Percentiles rank a stretch among this genome's conserved stretches.
These are phyloP conservation scores for Thereva unica DNA, from an alignment of 2,888 invertebrate species.

Conservation along the genomic window DNA sequence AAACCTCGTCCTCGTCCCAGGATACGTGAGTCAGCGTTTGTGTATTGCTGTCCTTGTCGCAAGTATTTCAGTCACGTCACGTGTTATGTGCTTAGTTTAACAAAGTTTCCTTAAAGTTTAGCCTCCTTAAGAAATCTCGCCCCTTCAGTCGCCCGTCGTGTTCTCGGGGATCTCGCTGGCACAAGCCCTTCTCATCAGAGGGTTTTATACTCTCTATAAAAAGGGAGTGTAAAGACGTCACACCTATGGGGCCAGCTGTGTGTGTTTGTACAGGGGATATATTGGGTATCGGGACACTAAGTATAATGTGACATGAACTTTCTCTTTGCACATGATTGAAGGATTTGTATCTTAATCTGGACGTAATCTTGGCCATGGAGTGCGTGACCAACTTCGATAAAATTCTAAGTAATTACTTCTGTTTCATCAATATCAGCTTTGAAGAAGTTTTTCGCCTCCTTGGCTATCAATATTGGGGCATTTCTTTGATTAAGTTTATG, in stretches of 20 bases:
- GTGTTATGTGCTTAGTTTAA: constrained; percentile 41
- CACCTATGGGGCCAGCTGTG: constrained; percentile 2
- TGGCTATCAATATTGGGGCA: too few relatives aligned
- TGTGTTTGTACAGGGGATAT: not conserved
- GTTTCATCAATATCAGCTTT: not conserved
- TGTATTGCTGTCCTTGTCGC: constrained; percentile 23
- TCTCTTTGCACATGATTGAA: constrained; percentile 39
- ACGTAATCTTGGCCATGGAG: constrained; percentile 32
- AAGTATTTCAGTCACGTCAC: constrained; percentile 40
- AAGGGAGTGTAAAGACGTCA: constrained; percentile 1
- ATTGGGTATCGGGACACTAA: constrained; percentile 13
- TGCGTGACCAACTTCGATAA: constrained; percentile 40
- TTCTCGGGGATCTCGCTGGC: constrained; percentile 7
- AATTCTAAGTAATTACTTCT: constrained; percentile 38
- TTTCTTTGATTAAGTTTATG: too few relatives aligned
- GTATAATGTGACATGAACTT: constrained; percentile 20
- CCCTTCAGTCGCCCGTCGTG: constrained; percentile 5
- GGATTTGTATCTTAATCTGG: constrained; percentile 38
- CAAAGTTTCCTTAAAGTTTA: constrained; percentile 38
- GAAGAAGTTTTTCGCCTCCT: too few relatives aligned
- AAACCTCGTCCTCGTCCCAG: constrained; percentile 34
- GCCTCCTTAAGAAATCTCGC: constrained; percentile 33
- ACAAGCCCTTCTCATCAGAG: constrained; percentile 25
- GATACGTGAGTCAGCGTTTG: constrained; percentile 28
- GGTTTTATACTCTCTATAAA: constrained; percentile 15